A percentile compares a stretch with the other conserved stretches of the same genome.
These are phyloP conservation scores for Drosophila anomelani DNA, from an alignment of 2,888 invertebrate genomes.

Conservation along the genomic window DNA sequence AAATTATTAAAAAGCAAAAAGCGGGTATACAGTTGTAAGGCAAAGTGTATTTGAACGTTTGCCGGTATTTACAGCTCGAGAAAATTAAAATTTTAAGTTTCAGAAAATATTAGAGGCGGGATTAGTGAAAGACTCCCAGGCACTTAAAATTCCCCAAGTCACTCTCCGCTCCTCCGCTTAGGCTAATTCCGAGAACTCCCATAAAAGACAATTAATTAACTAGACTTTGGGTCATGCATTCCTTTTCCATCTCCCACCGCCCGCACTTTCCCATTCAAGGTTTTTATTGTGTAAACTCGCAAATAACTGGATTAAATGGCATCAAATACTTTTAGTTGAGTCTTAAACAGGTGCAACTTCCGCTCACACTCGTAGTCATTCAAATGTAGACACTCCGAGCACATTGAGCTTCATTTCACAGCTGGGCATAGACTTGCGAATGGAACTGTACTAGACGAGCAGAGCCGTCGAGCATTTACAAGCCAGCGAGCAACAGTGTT, in stretches of 20 bases:
- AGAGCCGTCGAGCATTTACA: constrained; percentile 59
- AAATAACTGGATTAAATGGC: constrained; percentile 80
- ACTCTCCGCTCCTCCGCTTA: constrained; percentile 1
- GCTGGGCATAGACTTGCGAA: constrained; percentile 27
- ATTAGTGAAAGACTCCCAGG: constrained; percentile 20
- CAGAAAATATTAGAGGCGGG: constrained; percentile 30
- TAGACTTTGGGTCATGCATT: constrained; percentile 63
- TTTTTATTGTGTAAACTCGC: constrained; percentile 79
- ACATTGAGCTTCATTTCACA: not conserved
- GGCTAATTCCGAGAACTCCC: constrained; percentile 25
- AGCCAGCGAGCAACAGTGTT: constrained; percentile 78
- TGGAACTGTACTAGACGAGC: constrained; percentile 49
- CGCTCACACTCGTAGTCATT: constrained; percentile 40
- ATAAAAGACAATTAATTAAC: constrained; percentile 73
- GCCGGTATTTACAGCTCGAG: constrained; percentile 16
- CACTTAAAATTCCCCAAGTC: constrained; percentile 41
- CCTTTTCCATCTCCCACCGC: constrained; percentile 36
- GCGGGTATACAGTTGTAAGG: constrained; percentile 46
- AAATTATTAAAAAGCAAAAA: constrained; percentile 46
- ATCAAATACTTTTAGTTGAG: constrained; percentile 76
- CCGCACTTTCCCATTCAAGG: constrained; percentile 47
- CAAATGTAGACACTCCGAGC: constrained; percentile 38
- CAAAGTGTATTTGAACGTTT: constrained; percentile 45
- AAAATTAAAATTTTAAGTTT: constrained; percentile 19
- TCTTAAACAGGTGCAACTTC: constrained; percentile 72